A percentile compares a stretch with the other conserved stretches of the same genome.
These are phyloP conservation scores for Cephus nigrinus DNA, from an alignment of 2,888 invertebrate species.

Conservation along the genomic window DNA sequence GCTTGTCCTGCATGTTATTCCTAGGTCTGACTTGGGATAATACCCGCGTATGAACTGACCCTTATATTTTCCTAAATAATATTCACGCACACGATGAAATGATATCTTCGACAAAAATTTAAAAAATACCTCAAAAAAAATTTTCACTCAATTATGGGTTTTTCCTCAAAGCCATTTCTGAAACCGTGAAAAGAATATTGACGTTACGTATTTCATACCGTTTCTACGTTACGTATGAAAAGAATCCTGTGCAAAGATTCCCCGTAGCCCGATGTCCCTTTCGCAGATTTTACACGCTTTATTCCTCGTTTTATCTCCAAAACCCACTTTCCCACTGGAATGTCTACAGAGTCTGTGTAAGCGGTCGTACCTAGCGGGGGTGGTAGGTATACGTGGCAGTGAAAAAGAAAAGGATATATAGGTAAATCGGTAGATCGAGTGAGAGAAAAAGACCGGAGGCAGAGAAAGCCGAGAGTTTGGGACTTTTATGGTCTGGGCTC, in stretches of 20 bases:
- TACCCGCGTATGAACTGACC: not conserved
- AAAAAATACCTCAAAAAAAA: not conserved
- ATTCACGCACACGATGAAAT: not conserved
- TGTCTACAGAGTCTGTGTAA: not conserved
- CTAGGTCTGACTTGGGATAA: not conserved
- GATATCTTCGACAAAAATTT: not conserved
- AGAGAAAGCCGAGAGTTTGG: constrained; percentile 38
- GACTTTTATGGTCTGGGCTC: constrained; percentile 52
- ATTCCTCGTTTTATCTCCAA: constrained; percentile 4
- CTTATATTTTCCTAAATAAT: not conserved
- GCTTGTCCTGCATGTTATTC: not conserved
- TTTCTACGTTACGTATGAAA: not conserved
- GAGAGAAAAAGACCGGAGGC: constrained; percentile 9
- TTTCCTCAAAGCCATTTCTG: not conserved
- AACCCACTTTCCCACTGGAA: constrained; percentile 12
- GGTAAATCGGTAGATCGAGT: constrained; percentile 24
- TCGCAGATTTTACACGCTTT: constrained; percentile 14
- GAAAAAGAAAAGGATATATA: not conserved
- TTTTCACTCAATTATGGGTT: not conserved
- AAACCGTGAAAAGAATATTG: not conserved
- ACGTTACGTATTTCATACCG: not conserved
- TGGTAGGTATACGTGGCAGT: not conserved
- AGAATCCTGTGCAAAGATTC: not conserved
- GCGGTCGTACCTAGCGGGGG: not conserved
- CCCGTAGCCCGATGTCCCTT: not conserved